Evolutionary conservation across 2,113 vertebrate genomes (phyloP), one percentile per base, ranked within the genome.

Genomic region (Tragelaphus strepsiceros): DNA sequence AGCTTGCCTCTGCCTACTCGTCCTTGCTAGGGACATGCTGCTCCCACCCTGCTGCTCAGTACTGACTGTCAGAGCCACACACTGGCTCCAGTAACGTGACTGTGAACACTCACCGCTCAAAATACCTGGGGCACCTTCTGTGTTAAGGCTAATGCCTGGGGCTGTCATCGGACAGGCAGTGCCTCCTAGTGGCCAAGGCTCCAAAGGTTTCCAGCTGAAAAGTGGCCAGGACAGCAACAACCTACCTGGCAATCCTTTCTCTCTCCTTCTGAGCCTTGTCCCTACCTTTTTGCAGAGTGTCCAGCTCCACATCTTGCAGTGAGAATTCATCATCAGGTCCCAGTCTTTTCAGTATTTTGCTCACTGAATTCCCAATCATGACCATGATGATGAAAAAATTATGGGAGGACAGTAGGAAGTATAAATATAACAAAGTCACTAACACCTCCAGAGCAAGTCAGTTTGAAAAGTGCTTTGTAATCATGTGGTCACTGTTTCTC

Each of bases 101-200:
- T 16, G 9, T 35, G 46, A 49, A 14, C 22, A 35, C 10, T 83
- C 39, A 26, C 16, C 24, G 30, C 6, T 35, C 9, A 82, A 61
- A 54, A 43, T 39, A 74, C 64, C 58, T 82, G 15, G 28, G 39
- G 17, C 21, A 54, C 74, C 49, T 26, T 74, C 35, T 61, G 61
- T 30, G 59, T 26, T 61, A 51, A 24, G 7, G 56, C 15, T 58
- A 53, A 58, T 39, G 53, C 43, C 39, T 46, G 21, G 30, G 43
- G 7, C 54, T 88, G 2, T 90, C 90, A 14, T 7, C 95, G 84
- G 78, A 74, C 74, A 85, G 58, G 62, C 59, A 98, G 90, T 98
- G 90, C 97, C 97, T 98, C 94, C 94, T 92, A 64, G 97, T 95
- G 94, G 96, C 77, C 54, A 43, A 85, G 49, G 53, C 32, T 90